Evolutionary conservation across 2,888 invertebrate species (phyloP), one percentile per base, ranked within the genome.

Genomic region (Apoda limacodes): DNA sequence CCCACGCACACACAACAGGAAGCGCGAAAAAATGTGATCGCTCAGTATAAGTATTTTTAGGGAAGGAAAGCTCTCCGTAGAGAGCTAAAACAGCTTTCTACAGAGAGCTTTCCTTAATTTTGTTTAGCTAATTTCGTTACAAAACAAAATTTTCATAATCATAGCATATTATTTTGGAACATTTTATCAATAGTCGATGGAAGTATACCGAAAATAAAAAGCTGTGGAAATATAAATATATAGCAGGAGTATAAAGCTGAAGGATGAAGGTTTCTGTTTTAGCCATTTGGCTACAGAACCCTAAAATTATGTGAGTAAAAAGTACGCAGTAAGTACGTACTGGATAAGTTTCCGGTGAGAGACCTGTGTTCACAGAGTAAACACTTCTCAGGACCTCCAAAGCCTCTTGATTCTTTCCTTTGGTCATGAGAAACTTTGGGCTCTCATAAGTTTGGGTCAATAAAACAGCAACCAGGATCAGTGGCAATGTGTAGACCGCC

Each of bases 381-480:
- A 80, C 59, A 12, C 50, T 58, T 30, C 37, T 52, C 28, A 78
- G 37, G 2, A 76, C 59, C 0, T 56, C 55, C 35, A 91, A 48
- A 0, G 91, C 88, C 34, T 83, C 76, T 1, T 81, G 67, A 3
- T 76, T 65, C 35, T 81, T 76, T 1, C 87, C 86, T 45, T 83
- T 85, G 1, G 86, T 81, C 35, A 89, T 71, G 24, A 88, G 72
- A 60, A 87, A 93, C 60, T 91, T 90, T 0, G 93, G 93, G 51
- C 90, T 92, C 62, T 93, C 93, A 0, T 90, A 89, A 9, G 85
- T 59, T 9, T 44, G 39, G 1, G 57, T 40, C 34, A 68, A 39
- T 42, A 55, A 52, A 1, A 63, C 3, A 0, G 70, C 75, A 3
- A 68, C 59, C 3, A 72, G 34, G 0, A 89, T 45, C 14, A 88